Evolutionary conservation across 1,140 invertebrate genomes (phyloP).

Genomic region (Hylaeus anthracinus): DNA sequence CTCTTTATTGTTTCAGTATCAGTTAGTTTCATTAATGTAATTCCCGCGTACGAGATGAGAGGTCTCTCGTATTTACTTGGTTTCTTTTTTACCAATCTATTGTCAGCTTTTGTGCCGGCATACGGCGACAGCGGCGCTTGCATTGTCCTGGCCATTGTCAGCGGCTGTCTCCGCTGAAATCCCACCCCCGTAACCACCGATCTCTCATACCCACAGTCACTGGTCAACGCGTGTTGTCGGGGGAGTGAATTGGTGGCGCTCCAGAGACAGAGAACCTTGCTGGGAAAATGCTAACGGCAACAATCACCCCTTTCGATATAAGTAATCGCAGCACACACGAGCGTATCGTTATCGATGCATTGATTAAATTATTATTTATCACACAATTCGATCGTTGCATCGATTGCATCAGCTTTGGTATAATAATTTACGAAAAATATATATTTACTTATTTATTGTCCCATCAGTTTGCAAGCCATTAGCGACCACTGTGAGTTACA

Average conservation of each 20-base stretch:
- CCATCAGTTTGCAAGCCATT: too few relatives aligned
- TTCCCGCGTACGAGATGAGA: slow-evolving; percentile 64
- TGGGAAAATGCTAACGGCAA: slow-evolving; percentile 30
- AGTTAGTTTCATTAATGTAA: slow-evolving; percentile 73
- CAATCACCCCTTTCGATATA: slow-evolving; percentile 31
- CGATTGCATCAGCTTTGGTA: too few relatives aligned
- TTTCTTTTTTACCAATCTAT: slow-evolving; percentile 72
- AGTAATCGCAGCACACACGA: too few relatives aligned
- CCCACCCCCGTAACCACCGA: slow-evolving; percentile 30
- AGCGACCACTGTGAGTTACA: too few relatives aligned
- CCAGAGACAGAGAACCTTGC: background rate
- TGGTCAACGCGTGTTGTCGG: slow-evolving; percentile 42
- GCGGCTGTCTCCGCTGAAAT: slow-evolving; percentile 50
- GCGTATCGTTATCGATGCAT: background rate
- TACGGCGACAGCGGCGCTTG: slow-evolving; percentile 41
- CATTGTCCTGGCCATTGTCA: slow-evolving; percentile 66
- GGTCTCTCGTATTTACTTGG: slow-evolving; percentile 70
- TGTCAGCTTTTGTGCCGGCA: slow-evolving; percentile 64
- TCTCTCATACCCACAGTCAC: slow-evolving; percentile 42
- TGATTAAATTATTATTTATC: too few relatives aligned
- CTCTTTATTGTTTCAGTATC: slow-evolving; percentile 65
- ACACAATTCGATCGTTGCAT: too few relatives aligned
- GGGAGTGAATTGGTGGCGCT: slow-evolving; percentile 49
- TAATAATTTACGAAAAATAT: too few relatives aligned
- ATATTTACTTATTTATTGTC: too few relatives aligned